Evolutionary conservation across 1,140 invertebrate genomes (phyloP), one percentile per base, ranked within the genome.

Genomic region (Schmidtea mediterranea): DNA sequence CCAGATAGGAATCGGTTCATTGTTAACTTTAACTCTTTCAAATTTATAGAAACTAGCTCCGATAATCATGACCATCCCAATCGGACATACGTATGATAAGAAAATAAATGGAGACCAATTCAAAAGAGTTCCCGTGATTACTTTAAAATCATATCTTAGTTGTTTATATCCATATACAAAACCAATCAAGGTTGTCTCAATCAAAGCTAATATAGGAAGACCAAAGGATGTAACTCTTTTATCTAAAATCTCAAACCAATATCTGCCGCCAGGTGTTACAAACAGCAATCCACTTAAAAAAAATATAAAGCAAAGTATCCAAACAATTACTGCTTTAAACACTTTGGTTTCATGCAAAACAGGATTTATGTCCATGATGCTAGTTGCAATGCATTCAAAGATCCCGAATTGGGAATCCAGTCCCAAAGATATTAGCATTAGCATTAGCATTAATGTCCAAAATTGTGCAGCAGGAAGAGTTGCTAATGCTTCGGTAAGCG

Each of bases 221-320:
- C 86, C 94, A 60, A 89, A 89, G 0, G 86, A 86, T 2, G 84
- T 86, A 0, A 86, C 84, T 61, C 89, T 95, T 43, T 78, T 73
- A 63, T 95, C 87, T 58, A 95, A 70, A 36, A 95, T 69, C 58
- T 83, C 81, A 57, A 95, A 87, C 61, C 94, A 84, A 60, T 92
- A 92, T 60, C 84, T 84, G 1, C 89, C 89, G 38, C 50, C 36
- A 18, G 36, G 26, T 45, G 13, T 2, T 37, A 16, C 45, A 15
- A 51, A 40, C 2, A n/a, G 6, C 12, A 21, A 23, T 15, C 24
- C 9, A 36, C 3, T 10, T 18, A 41, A 51, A 41, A 24, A 26
- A 21, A n/a, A 26, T 24, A 32, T 32, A 32, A 32, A 32, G 10
- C 26, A 6, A 3, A 32, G 3, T 6, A 32, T 6, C 26, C 26